These are phyloP conservation scores for Austrolebias charrua DNA, from an alignment of 2,797 vertebrate species.

Conservation along the genomic window DNA sequence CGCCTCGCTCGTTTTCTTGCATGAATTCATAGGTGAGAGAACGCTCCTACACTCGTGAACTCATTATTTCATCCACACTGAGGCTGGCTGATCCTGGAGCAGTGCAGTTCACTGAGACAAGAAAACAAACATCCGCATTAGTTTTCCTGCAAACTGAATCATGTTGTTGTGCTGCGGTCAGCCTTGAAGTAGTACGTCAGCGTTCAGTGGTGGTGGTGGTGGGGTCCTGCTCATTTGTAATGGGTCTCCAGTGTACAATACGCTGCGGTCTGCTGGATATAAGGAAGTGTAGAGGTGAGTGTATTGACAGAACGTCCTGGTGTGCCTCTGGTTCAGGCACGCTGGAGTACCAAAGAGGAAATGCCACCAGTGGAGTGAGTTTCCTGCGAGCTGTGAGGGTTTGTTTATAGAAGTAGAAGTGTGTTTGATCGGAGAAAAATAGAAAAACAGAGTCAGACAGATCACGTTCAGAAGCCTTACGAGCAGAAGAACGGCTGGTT, in stretches of 20 bases:
- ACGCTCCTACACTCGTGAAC: background rate
- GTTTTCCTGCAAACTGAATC: constrained; percentile 15
- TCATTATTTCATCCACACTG: background rate
- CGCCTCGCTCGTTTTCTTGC: constrained; percentile 95
- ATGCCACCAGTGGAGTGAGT: constrained; percentile 60
- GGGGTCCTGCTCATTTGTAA: constrained; percentile 16
- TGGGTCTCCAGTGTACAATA: constrained; percentile 54
- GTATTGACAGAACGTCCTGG: constrained; percentile 31
- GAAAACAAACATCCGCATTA: background rate
- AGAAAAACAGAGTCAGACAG: background rate
- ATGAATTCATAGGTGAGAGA: constrained; percentile 94
- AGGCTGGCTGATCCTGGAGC: background rate
- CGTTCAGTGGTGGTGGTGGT: constrained; percentile 3
- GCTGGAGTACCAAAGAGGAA: constrained; percentile 62
- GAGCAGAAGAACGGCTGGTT: background rate
- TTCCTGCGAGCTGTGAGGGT: constrained; percentile 63
- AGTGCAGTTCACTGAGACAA: background rate
- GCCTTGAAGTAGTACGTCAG: constrained; percentile 66
- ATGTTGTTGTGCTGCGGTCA: constrained; percentile 26
- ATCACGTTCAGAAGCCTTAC: background rate
- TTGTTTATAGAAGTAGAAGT: constrained; percentile 55
- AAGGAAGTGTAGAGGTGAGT: constrained; percentile 63
- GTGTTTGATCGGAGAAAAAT: constrained; percentile 16
- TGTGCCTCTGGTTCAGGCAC: constrained; percentile 4
- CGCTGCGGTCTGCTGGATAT: constrained; percentile 31